Base-by-base conservation (phyloP, 2,888 invertebrate genomes). In the Standfussiana lucernea region DNA sequence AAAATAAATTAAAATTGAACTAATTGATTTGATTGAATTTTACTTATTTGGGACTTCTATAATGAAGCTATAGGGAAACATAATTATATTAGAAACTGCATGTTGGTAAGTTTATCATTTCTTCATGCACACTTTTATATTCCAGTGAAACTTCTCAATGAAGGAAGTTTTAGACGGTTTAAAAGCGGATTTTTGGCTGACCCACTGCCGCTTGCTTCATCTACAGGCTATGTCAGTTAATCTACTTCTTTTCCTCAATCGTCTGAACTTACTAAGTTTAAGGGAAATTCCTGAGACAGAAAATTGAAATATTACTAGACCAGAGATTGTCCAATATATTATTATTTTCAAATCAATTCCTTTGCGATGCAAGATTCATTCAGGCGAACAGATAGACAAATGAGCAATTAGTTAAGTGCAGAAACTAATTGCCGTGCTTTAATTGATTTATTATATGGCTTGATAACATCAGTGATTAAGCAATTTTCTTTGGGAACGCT, bases 381-480 rank as follows among this genome's bases (percentile, higher is more conserved):
- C 71, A 53, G 45, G 21, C 47, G 42, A 42, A 56, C n/a, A n/a
- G n/a, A n/a, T 50, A 62, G 37, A 85, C 50, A 75, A 83, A 82
- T 74, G 35, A 47, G 15, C 77, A 56, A 77, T 82, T 74, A 80
- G 50, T 68, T 47, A 50, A 77, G 62, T 71, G 71, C 68, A 68
- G 45, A 73, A 72, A 59, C 35, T 64, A 82, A 76, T 35, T 18
- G 64, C 56, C n/a, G 53, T 28, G 18, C 21, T 61, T 83, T 77
- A 82, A 86, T 86, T 77, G 24, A 75, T 72, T 42, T 71, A 45
- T 53, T 35, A 50, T 35, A 75, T 66, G 32, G 37, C 18, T 72
- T 24, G 61, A 69, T 56, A 73, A 21, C 32, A 35, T 32, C 21
- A 69, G 42, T 47, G 28, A 50, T 64, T 64, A 53, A 72, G 35